A percentile compares a stretch with the other conserved stretches of the same genome.
phyloP scores from a whole-genome alignment of 2,797 vertebrate genomes.

The Lagorchestes hirsutus region DNA sequence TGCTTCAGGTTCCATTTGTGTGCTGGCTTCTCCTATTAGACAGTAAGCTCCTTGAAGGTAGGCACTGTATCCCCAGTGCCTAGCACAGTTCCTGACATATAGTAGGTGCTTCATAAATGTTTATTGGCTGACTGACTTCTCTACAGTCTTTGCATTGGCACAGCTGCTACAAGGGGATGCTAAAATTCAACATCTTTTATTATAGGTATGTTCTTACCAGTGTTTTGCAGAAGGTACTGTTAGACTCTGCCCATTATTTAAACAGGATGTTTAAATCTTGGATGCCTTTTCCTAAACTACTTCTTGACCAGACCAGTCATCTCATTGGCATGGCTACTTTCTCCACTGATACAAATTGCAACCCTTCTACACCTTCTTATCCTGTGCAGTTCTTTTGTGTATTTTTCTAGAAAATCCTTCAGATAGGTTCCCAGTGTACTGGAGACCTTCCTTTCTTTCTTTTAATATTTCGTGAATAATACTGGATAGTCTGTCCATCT shows the following conservation, averaged over 20 bases:
- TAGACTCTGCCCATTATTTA: not conserved
- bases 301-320: not conserved
- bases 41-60: not conserved
- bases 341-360: not conserved
- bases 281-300: not conserved
- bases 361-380: not conserved
- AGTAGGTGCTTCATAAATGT: not conserved
- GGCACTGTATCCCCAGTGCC: not conserved
- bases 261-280: not conserved
- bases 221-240: conserved; percentile 53
- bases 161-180: not conserved
- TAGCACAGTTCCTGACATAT: not conserved
- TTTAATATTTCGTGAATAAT: not conserved
- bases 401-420: not conserved
- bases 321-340: not conserved
- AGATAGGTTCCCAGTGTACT: not conserved
- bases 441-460: not conserved
- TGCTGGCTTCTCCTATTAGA: not conserved
- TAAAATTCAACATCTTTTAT: not conserved
- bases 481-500: not conserved
- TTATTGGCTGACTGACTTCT: not conserved
- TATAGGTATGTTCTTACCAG: not conserved
- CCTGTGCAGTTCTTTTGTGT: not conserved
- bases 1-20: not conserved
- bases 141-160: not conserved